These are phyloP conservation scores for Drosophila formosana DNA, from an alignment of 2,888 invertebrate genomes.

Conservation along the genomic window DNA sequence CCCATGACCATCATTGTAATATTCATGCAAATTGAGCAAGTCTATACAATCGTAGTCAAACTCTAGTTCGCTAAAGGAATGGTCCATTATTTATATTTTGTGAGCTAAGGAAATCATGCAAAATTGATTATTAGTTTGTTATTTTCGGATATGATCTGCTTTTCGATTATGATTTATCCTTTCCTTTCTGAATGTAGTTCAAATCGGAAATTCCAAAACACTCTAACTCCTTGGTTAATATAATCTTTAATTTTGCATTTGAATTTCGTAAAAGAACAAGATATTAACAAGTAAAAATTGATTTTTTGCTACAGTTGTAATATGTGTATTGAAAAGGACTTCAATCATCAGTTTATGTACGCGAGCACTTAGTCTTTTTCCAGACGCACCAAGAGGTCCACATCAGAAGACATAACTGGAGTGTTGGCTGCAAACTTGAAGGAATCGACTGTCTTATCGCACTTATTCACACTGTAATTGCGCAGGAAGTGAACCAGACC, in stretches of 20 bases:
- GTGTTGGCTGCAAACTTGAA: not conserved
- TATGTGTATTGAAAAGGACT: not conserved
- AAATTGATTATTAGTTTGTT: too few relatives aligned
- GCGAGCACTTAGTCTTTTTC: too few relatives aligned
- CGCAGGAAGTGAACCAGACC: not conserved
- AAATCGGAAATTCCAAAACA: too few relatives aligned
- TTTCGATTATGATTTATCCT: too few relatives aligned
- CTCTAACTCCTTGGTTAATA: too few relatives aligned
- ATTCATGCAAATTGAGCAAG: conserved; percentile 7
- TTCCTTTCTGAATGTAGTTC: too few relatives aligned
- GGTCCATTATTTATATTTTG: not conserved
- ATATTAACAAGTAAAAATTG: not conserved
- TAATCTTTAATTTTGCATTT: not conserved
- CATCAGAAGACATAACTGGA: not conserved
- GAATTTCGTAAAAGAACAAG: not conserved
- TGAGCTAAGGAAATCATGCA: too few relatives aligned
- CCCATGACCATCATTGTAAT: conserved; percentile 27
- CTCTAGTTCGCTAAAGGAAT: not conserved
- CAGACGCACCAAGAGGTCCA: not conserved
- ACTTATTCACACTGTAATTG: not conserved
- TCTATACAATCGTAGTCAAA: not conserved
- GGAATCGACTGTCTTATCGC: not conserved
- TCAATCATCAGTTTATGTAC: too few relatives aligned
- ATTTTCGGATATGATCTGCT: too few relatives aligned
- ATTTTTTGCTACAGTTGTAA: not conserved